Conservation (phyloP, 2,797 vertebrate species). For the Pipistrellus kuhlii region DNA sequence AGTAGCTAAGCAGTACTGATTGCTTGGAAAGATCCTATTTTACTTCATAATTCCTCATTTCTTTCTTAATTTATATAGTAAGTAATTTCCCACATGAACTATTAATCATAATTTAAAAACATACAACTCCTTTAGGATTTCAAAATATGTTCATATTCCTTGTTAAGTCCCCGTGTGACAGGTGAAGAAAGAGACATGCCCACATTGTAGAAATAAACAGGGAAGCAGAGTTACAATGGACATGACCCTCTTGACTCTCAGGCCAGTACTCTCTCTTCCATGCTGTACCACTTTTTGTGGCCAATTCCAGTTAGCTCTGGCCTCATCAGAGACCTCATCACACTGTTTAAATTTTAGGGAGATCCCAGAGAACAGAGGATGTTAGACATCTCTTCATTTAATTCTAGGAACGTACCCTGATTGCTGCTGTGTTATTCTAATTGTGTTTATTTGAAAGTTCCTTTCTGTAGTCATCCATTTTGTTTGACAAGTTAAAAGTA, state of each 20-base stretch:
- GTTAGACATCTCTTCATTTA: not conserved
- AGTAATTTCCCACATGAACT: not conserved
- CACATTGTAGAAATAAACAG: not conserved
- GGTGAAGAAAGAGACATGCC: not conserved
- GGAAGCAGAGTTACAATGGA: fast-evolving
- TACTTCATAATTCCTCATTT: not conserved
- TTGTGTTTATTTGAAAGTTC: not conserved
- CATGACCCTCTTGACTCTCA: too few relatives aligned
- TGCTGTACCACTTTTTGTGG: not conserved
- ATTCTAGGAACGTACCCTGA: not conserved
- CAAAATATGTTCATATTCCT: not conserved
- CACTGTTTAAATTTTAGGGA: not conserved
- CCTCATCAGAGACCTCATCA: not conserved
- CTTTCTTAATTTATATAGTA: not conserved
- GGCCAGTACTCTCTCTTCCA: not conserved
- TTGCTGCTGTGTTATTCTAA: not conserved
- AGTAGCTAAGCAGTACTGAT: not conserved
- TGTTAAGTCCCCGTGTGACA: not conserved
- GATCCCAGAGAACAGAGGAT: not conserved
- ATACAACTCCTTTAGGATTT: not conserved
- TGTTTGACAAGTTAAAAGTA: not conserved
- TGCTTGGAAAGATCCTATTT: not conserved
- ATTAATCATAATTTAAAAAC: not conserved
- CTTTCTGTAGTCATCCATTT: not conserved
- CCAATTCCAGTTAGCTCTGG: not conserved